Conservation (phyloP, 2,113 vertebrate species). For the Passer montanus region DNA sequence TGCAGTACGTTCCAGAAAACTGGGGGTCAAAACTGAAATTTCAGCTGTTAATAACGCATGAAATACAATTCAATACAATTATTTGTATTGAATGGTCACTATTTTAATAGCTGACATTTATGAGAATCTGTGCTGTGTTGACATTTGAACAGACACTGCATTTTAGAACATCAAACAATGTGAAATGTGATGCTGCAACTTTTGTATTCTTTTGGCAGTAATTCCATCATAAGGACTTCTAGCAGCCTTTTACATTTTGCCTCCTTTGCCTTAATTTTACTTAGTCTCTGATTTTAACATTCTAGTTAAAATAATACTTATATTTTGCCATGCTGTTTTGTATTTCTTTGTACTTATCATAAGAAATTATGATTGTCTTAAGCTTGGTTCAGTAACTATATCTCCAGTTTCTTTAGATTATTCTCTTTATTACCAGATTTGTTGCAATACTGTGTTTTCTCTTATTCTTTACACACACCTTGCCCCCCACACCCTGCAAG, state of each 20-base stretch:
- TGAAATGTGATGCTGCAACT: not conserved
- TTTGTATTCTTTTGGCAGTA: not conserved
- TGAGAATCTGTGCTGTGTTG: not conserved
- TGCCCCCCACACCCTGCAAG: rapidly evolving
- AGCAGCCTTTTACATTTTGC: not conserved
- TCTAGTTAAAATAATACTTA: not conserved
- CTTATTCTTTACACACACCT: not conserved
- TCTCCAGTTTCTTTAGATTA: not conserved
- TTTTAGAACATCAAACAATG: not conserved
- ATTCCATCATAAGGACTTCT: not conserved
- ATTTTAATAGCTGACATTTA: not conserved
- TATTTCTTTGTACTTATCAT: not conserved
- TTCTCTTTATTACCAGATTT: not conserved
- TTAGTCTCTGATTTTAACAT: not conserved
- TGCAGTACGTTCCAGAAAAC: not conserved
- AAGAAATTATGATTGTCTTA: not conserved
- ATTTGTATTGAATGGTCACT: not conserved
- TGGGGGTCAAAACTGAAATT: not conserved
- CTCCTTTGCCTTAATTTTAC: not conserved
- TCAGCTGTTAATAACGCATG: not conserved
- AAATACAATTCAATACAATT: not conserved
- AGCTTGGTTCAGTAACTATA: not conserved
- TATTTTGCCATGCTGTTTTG: not conserved
- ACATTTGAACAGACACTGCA: not conserved
- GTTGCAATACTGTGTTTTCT: not conserved